Evolutionary conservation across 2,888 invertebrate genomes (phyloP).

Genomic region (Ormia ochracea): DNA sequence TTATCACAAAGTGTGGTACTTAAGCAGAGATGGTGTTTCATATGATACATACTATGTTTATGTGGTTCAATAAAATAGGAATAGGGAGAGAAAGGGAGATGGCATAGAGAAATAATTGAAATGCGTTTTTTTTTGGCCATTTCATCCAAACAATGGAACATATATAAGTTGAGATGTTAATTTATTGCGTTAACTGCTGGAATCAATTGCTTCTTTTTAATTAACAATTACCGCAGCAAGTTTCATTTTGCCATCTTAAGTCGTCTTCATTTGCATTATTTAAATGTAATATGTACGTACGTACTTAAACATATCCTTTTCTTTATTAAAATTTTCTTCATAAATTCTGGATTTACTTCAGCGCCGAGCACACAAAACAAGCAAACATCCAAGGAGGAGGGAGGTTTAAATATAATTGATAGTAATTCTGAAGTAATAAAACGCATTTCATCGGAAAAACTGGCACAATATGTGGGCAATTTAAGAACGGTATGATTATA

Average conservation of each 20-base stretch:
- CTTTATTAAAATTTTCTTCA: neutral
- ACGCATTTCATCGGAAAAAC: constrained; percentile 79
- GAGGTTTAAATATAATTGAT: constrained; percentile 71
- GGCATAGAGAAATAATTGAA: no score
- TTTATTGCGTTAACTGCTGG: no score
- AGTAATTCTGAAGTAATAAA: constrained; percentile 76
- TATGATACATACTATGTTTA: no score
- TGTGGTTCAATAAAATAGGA: no score
- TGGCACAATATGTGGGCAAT: constrained; percentile 88
- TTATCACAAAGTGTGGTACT: no score
- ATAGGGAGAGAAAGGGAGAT: no score
- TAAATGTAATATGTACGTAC: no score
- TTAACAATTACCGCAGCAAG: neutral
- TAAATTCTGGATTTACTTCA: constrained; percentile 19
- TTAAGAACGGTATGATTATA: constrained; percentile 81
- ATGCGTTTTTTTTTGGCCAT: no score
- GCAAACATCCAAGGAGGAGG: constrained; percentile 72
- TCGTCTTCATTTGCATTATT: neutral
- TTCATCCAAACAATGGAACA: no score
- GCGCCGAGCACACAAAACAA: constrained; percentile 71
- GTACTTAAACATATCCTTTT: no score
- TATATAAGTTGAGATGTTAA: no score
- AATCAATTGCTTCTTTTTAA: neutral
- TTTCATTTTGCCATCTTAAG: neutral
- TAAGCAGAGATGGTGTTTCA: no score